Conservation (phyloP, 2,888 invertebrate genomes). For the Apamea anceps region DNA sequence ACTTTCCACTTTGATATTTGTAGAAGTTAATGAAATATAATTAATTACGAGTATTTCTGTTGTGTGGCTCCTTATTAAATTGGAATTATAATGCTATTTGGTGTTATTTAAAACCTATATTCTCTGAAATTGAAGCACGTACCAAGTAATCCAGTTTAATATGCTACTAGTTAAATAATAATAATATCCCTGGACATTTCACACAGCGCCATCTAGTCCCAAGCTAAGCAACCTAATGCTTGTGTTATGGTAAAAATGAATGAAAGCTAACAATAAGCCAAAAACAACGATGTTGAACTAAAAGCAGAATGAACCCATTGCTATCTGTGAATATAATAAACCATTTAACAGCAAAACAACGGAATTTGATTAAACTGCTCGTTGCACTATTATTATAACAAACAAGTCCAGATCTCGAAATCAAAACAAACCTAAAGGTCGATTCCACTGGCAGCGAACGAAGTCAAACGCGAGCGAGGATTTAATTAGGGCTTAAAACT, state of each 20-base stretch:
- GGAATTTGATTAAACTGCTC: slow-evolving; percentile 5
- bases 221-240: no score
- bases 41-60: background rate
- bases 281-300: background rate
- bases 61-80: background rate
- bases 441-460: slow-evolving; percentile 27
- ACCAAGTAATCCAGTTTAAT: background rate
- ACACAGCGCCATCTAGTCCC: no score
- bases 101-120: background rate
- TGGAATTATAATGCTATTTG: background rate
- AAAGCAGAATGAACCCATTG: background rate
- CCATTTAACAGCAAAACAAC: background rate
- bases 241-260: no score
- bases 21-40: background rate
- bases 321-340: slow-evolving; percentile 22
- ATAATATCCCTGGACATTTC: no score
- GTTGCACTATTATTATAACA: slow-evolving; percentile 15
- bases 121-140: background rate
- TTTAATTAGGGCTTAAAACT: slow-evolving; percentile 64
- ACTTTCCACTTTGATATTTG: slow-evolving; percentile 35
- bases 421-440: slow-evolving; percentile 48
- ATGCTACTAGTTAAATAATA: background rate
- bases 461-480: slow-evolving; percentile 57
- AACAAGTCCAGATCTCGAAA: slow-evolving; percentile 36
- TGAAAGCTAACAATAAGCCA: background rate